Percentiles rank a stretch among this genome's conserved stretches.
Evolutionary conservation across 2,113 vertebrate species (phyloP).

Genomic region (Psephotus haematonotus): DNA sequence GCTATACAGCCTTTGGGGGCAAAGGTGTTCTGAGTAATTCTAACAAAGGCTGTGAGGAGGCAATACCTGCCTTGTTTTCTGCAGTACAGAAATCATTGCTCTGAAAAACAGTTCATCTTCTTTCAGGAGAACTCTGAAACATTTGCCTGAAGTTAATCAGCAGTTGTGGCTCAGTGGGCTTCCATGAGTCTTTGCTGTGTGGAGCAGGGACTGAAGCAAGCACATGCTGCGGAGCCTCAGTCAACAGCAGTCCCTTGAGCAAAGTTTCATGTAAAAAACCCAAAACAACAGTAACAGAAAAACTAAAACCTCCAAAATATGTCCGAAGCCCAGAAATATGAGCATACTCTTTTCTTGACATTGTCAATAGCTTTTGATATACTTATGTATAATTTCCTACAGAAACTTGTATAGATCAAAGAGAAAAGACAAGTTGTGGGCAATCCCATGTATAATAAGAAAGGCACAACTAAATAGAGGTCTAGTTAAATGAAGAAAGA

Average conservation of each 20-base stretch:
- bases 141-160: neutral
- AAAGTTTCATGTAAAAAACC: neutral
- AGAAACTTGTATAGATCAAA: neutral
- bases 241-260: neutral
- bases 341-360: neutral
- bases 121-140: neutral
- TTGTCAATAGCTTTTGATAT: neutral
- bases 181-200: neutral
- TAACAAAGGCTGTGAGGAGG: neutral
- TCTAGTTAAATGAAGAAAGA: neutral
- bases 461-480: neutral
- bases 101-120: neutral
- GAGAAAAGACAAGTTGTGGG: neutral
- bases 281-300: neutral
- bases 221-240: neutral
- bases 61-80: neutral
- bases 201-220: neutral
- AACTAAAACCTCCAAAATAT: rapidly evolving
- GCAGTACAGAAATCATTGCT: neutral
- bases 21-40: neutral
- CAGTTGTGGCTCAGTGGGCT: neutral
- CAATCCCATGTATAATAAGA: neutral
- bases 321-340: neutral
- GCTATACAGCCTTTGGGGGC: neutral
- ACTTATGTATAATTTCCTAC: neutral